Evolutionary conservation across 2,888 invertebrate genomes (phyloP), one percentile per base, ranked within the genome.

Genomic region (Therioaphis trifolii): DNA sequence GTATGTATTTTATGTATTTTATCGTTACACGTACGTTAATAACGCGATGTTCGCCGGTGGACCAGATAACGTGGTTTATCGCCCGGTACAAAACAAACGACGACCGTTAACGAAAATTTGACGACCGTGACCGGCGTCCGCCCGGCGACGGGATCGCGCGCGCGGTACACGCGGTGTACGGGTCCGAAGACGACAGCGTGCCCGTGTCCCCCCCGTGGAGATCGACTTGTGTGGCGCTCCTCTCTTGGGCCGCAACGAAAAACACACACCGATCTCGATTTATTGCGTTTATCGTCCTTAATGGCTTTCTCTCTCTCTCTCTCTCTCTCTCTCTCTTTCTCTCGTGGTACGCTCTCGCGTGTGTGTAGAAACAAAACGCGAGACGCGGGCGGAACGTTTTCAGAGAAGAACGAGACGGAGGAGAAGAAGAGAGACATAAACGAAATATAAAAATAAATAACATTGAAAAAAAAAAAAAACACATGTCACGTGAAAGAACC

Each of bases 181-280:
- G 5, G 43, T 18, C 21, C 2, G 43, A 79, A 27, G 69, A 69
- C 71, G 63, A 80, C 29, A 69, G 72, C 72, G 58, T 46, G 71
- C 72, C 29, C 49, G n/a, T 71, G 61, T 80, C 72, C 80, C 35
- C 35, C 80, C 80, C 49, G 72, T 35, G 80, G 80, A 72, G 80
- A 71, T 72, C 80, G 35, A 72, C 80, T 82, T 82, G 80, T 82
- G 80, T 82, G 80, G 80, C 63, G 66, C 77, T 35, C 21, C n/a
- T n/a, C n/a, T n/a, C n/a, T n/a, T n/a, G n/a, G 24, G 66, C 52
- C 77, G n/a, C n/a, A 63, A 63, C 27, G n/a, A 72, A 63, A 63
- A 58, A 55, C 5, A 58, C 3, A 52, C 24, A 79, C 72, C 21
- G 58, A 72, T 82, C 29, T 72, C 80, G 63, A 82, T 82, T 82